Evolutionary conservation across 2,888 invertebrate species (phyloP).

Genomic region (Agonopterix heracliana): DNA sequence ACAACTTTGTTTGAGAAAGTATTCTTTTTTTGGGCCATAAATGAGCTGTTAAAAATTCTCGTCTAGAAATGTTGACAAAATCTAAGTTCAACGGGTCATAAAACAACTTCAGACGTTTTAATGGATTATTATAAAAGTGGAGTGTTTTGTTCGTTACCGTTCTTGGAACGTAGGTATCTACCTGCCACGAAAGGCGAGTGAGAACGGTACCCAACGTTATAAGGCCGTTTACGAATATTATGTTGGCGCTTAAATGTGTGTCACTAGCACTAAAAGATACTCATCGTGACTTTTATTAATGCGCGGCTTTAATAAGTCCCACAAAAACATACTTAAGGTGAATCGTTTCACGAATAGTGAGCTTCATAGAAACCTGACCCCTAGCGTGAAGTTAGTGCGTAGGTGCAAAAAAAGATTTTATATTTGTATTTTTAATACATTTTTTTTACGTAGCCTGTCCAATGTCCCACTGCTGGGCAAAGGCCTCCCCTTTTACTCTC

Average conservation of each 20-base stretch:
- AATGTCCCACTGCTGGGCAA: too few relatives aligned
- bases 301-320: conserved; percentile 36
- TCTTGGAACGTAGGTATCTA: conserved; percentile 55
- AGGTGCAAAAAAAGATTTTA: too few relatives aligned
- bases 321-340: conserved; percentile 22
- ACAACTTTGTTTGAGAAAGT: conserved; percentile 1
- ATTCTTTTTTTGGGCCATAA: conserved; percentile 15
- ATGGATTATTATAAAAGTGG: conserved; percentile 29
- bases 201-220: conserved; percentile 43
- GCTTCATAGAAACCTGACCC: too few relatives aligned
- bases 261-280: conserved; percentile 50
- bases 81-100: conserved; percentile 45
- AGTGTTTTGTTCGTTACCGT: conserved; percentile 45
- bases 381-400: too few relatives aligned
- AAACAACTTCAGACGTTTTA: conserved; percentile 30
- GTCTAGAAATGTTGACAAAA: conserved; percentile 39
- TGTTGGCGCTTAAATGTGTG: conserved; percentile 48
- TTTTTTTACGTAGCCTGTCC: too few relatives aligned
- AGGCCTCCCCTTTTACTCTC: too few relatives aligned
- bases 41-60: conserved; percentile 23
- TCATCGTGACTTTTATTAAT: conserved; percentile 46
- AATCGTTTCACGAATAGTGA: too few relatives aligned
- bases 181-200: conserved; percentile 16
- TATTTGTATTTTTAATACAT: too few relatives aligned
- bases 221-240: conserved; percentile 53